Percentiles rank a stretch among this genome's conserved stretches.
Conservation (phyloP, 2,113 vertebrate species). For the Halcyon malimbica region DNA sequence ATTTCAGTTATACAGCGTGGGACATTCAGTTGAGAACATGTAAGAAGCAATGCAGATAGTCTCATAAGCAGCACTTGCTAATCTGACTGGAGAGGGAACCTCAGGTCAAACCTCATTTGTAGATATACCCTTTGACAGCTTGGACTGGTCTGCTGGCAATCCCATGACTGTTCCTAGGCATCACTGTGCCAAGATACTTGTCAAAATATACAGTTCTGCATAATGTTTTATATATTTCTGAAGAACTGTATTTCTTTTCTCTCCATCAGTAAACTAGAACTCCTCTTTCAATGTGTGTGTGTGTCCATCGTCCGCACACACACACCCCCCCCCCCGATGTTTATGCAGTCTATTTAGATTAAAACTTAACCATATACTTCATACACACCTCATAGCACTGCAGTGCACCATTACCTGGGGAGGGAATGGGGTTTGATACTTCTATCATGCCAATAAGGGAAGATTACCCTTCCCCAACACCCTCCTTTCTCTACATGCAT, state of each 20-base stretch:
- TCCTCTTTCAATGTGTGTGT: neutral
- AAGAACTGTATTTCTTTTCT: neutral
- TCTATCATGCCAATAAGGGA: neutral
- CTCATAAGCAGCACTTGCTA: neutral
- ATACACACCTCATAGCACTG: neutral
- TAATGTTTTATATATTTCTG: neutral
- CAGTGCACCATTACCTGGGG: neutral
- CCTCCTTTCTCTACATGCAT: neutral
- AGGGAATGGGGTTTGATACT: neutral
- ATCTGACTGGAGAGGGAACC: neutral
- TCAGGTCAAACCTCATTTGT: neutral
- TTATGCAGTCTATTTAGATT: neutral
- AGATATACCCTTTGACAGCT: neutral
- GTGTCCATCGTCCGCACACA: too few species aligned
- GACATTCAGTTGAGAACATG: neutral
- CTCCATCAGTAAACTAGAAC: neutral
- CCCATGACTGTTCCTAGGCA: neutral
- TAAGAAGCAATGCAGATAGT: neutral
- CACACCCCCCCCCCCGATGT: neutral
- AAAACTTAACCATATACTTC: neutral
- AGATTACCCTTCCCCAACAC: neutral
- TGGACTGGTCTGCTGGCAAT: neutral
- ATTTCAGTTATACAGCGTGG: neutral
- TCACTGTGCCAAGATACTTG: neutral
- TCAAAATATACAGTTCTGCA: neutral